A percentile compares a stretch with the other conserved stretches of the same genome.
These are phyloP conservation scores for Pedetes capensis DNA, from an alignment of 2,113 vertebrate species.

Conservation along the genomic window DNA sequence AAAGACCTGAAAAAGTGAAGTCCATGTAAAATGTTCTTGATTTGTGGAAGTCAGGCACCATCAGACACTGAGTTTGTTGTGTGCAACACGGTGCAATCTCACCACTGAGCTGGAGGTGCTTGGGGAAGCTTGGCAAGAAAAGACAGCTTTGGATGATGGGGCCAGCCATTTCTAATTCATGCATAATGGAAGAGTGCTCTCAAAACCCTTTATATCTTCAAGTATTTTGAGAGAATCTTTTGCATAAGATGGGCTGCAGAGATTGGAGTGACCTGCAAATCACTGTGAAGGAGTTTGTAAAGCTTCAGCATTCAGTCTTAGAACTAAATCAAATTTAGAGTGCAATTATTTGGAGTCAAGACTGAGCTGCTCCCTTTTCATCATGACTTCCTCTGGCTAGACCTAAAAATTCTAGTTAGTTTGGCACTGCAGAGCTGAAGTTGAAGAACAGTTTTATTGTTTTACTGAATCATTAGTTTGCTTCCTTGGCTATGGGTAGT, in stretches of 20 bases:
- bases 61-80: neutral
- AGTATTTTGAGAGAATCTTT: neutral
- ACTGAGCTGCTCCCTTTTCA: neutral
- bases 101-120: neutral
- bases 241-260: neutral
- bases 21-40: neutral
- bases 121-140: neutral
- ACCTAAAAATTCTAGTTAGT: conserved; percentile 29
- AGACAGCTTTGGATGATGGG: too few species aligned
- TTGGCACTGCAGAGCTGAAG: neutral
- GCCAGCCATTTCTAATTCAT: neutral
- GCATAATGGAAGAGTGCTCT: neutral
- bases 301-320: neutral
- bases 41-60: neutral
- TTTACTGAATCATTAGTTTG: neutral
- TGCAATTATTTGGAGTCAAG: neutral
- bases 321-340: neutral
- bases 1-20: neutral
- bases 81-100: neutral
- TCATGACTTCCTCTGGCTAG: neutral
- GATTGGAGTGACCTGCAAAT: neutral
- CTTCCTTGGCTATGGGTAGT: neutral
- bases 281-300: neutral
- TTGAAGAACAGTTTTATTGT: neutral
- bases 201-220: neutral